These are phyloP conservation scores for Mycteria americana DNA, from an alignment of 2,797 vertebrate genomes.

Conservation along the genomic window DNA sequence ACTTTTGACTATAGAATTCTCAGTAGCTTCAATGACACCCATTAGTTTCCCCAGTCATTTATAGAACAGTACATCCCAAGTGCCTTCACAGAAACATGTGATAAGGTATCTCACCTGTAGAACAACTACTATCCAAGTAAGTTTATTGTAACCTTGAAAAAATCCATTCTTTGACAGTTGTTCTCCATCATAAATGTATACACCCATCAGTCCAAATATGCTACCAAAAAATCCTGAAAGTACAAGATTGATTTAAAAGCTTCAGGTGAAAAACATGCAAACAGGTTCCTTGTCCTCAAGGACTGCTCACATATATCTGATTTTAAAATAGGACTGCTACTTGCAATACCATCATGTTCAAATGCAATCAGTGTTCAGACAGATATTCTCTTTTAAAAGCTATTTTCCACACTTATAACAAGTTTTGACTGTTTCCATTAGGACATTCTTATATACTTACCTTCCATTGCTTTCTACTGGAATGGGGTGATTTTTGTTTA, in stretches of 20 bases:
- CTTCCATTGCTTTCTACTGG: background rate
- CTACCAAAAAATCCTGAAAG: constrained; percentile 90
- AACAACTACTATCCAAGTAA: constrained; percentile 93
- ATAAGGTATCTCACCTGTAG: constrained; percentile 85
- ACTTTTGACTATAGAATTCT: background rate
- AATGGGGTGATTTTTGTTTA: background rate
- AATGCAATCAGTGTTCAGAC: background rate
- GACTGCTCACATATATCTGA: background rate
- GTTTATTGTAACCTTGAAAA: constrained; percentile 95
- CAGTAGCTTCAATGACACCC: background rate
- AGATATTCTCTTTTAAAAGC: background rate
- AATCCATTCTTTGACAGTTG: constrained; percentile 89
- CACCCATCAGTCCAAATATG: constrained; percentile 92
- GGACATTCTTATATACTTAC: background rate
- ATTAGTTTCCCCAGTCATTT: background rate
- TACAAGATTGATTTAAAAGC: constrained; percentile 17
- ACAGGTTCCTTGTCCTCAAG: background rate
- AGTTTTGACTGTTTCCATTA: background rate
- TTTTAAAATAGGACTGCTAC: background rate
- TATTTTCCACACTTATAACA: background rate
- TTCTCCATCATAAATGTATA: constrained; percentile 91
- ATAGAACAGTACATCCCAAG: background rate
- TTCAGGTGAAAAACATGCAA: background rate
- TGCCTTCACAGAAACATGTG: background rate
- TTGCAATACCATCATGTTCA: background rate